A percentile compares a stretch with the other conserved stretches of the same genome.
Conservation (phyloP, 2,113 vertebrate genomes). For the Malaclemys terrapin region DNA sequence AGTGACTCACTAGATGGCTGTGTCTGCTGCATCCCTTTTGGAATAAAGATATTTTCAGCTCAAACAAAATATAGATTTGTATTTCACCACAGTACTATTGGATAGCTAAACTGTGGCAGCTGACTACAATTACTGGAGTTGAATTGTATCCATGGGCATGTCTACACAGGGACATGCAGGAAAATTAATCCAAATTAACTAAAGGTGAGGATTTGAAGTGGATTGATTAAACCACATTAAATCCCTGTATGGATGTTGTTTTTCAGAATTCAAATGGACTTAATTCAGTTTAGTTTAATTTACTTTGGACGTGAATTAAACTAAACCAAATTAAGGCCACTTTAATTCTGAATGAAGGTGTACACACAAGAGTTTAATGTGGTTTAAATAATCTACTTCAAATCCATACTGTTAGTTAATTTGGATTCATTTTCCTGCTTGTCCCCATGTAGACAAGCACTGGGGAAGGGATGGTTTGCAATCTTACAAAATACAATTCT, state of each 20-base stretch:
- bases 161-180: neutral
- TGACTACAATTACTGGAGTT: neutral
- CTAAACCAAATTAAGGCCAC: neutral
- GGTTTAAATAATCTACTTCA: neutral
- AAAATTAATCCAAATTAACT: neutral
- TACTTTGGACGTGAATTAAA: neutral
- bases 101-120: neutral
- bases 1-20: conserved; percentile 89
- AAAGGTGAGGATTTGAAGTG: neutral
- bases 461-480: neutral
- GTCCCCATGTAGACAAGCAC: neutral
- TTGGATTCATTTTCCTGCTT: neutral
- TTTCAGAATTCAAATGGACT: neutral
- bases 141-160: neutral
- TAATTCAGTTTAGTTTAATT: neutral
- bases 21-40: conserved; percentile 87
- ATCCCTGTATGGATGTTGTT: neutral
- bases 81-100: neutral
- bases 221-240: neutral
- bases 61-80: neutral
- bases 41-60: neutral
- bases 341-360: neutral
- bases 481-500: neutral
- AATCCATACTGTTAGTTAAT: neutral
- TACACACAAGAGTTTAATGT: neutral